Conservation (phyloP, 2,797 vertebrate genomes). For the Leucoraja ocellata region DNA sequence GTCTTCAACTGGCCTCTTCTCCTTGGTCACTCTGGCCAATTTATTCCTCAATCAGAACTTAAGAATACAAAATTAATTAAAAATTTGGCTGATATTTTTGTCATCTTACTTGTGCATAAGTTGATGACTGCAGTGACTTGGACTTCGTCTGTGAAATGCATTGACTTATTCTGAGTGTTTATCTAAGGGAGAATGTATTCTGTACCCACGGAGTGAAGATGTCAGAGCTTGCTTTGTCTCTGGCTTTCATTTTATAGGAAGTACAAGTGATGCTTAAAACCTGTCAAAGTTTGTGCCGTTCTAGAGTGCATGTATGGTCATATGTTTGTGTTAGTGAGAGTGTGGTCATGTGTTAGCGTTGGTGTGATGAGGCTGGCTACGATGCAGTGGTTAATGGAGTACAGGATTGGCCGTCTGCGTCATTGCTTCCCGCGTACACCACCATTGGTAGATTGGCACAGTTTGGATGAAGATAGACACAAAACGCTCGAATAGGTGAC, state of each 20-base stretch:
- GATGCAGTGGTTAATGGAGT: neutral
- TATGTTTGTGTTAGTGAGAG: too few species aligned
- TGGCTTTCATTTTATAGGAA: neutral
- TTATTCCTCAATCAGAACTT: too few species aligned
- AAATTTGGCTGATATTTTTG: neutral
- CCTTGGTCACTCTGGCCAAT: too few species aligned
- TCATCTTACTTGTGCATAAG: neutral
- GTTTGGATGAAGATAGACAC: neutral
- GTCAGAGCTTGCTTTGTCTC: neutral
- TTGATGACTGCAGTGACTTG: neutral
- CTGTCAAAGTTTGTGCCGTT: neutral
- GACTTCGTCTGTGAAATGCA: neutral
- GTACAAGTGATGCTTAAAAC: neutral
- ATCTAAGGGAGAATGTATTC: neutral
- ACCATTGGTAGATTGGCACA: neutral
- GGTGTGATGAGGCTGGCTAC: neutral
- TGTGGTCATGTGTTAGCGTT: neutral
- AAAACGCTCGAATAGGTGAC: too few species aligned
- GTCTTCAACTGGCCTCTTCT: too few species aligned
- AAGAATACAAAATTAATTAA: too few species aligned
- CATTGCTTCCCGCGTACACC: neutral
- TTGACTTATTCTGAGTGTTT: neutral
- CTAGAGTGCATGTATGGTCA: neutral
- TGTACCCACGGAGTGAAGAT: neutral
- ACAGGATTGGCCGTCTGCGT: neutral